phyloP scores from a whole-genome alignment of 2,113 vertebrate genomes.

The Balaeniceps rex region DNA sequence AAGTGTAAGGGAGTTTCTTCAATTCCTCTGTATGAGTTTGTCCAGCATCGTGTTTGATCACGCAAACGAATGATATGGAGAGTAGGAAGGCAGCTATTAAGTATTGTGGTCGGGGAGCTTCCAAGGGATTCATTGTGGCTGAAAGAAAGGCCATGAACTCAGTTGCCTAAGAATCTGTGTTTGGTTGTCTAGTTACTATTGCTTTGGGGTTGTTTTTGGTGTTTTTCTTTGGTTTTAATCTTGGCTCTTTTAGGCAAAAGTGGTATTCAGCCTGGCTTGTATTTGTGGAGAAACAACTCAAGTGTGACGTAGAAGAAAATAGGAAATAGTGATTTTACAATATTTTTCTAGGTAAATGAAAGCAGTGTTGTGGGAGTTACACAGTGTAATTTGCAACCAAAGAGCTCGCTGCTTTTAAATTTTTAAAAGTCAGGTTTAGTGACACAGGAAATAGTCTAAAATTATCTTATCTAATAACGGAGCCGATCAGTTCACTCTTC shows the following conservation, averaged over 20 bases:
- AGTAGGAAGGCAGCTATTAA: background rate
- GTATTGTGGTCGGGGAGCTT: background rate
- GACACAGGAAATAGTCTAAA: background rate
- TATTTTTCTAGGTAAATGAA: background rate
- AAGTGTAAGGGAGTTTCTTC: background rate
- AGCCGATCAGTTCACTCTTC: background rate
- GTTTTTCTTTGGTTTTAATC: background rate
- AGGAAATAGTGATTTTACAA: background rate
- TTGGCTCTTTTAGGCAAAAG: background rate
- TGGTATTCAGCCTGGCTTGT: background rate
- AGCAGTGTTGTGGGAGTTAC: background rate
- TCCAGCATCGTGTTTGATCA: too few species aligned
- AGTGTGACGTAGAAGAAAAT: background rate
- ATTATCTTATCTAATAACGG: background rate
- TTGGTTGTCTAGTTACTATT: background rate
- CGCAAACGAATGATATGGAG: background rate
- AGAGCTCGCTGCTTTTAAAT: background rate
- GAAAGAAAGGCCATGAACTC: background rate
- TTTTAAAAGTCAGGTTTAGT: background rate
- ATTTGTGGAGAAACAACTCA: background rate
- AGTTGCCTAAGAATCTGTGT: background rate
- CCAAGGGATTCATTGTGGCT: background rate
- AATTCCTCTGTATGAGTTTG: background rate
- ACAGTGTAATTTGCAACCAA: background rate
- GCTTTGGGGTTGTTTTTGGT: background rate